phyloP scores from a whole-genome alignment of 23 tunicate genomes.

The Corella eumyota region DNA sequence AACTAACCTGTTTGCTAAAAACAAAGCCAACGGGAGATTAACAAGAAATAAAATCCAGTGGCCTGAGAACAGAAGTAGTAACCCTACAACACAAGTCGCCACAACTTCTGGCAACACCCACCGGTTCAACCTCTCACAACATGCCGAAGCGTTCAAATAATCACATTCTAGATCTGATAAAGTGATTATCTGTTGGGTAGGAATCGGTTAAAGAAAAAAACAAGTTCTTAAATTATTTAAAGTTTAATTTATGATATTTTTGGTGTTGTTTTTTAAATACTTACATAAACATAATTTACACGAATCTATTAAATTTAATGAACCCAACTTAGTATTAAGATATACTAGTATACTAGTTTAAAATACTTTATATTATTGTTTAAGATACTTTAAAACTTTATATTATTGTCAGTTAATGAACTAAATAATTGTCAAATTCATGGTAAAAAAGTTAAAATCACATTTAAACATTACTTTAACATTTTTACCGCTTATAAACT shows the following conservation, averaged over 20 bases:
- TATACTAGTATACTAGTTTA: too few species aligned
- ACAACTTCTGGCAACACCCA: slow-evolving; percentile 68
- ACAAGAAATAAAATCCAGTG: slow-evolving; percentile 68
- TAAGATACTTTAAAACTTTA: too few species aligned
- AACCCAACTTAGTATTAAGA: too few species aligned
- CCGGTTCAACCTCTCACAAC: slow-evolving; percentile 70
- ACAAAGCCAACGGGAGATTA: slow-evolving; percentile 39
- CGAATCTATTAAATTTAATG: too few species aligned
- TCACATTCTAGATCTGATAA: slow-evolving; percentile 98
- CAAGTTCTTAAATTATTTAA: not conserved
- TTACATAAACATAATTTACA: too few species aligned
- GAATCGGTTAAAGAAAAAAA: not conserved
- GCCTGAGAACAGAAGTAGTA: slow-evolving; percentile 26
- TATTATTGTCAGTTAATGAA: too few species aligned
- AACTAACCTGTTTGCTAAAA: slow-evolving; percentile 51
- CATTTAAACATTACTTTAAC: too few species aligned
- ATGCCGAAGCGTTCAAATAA: slow-evolving; percentile 85
- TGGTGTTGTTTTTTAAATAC: too few species aligned
- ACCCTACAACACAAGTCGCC: slow-evolving; percentile 5
- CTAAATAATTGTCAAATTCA: too few species aligned
- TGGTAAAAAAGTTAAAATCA: not conserved
- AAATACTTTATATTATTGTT: too few species aligned
- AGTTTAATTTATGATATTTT: too few species aligned
- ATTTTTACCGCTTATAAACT: too few species aligned
- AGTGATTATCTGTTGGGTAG: slow-evolving; percentile 47